phyloP scores from a whole-genome alignment of 2,797 vertebrate genomes.

The Paedocypris micromegethes region DNA sequence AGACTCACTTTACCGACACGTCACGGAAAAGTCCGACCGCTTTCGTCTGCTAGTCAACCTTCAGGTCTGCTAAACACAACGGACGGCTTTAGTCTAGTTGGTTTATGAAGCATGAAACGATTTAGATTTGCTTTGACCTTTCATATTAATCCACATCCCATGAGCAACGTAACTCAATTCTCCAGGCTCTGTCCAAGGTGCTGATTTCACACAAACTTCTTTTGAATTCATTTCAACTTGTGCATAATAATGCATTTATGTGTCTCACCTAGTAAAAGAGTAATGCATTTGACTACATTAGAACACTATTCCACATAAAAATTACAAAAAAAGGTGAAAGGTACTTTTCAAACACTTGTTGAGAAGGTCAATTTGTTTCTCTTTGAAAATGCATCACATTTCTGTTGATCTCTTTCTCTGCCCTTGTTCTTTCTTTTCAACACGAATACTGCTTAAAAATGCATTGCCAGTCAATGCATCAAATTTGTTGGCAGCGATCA shows the following conservation, averaged over 20 bases:
- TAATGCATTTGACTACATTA: no score
- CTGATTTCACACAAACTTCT: slow-evolving; percentile 40
- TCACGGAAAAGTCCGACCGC: slow-evolving; percentile 15
- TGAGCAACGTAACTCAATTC: slow-evolving; percentile 32
- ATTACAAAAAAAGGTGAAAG: no score
- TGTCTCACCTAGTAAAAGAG: no score
- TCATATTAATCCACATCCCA: slow-evolving; percentile 24
- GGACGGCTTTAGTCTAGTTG: neutral
- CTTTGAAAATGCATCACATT: no score
- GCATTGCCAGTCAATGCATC: slow-evolving; percentile 50
- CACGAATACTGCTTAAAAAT: slow-evolving; percentile 38
- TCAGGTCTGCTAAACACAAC: neutral
- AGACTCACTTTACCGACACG: slow-evolving; percentile 40
- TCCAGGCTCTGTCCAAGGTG: slow-evolving; percentile 61
- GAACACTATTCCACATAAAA: no score
- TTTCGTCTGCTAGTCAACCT: neutral
- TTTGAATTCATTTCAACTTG: no score
- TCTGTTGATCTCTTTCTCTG: slow-evolving; percentile 36
- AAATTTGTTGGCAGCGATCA: slow-evolving; percentile 46
- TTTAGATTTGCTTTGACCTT: slow-evolving; percentile 15
- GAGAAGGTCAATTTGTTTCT: no score
- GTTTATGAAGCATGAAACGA: neutral
- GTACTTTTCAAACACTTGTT: no score
- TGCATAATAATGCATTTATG: slow-evolving; percentile 15
- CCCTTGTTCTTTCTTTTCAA: slow-evolving; percentile 47